These are phyloP conservation scores for Acrocephalus arundinaceus DNA, from an alignment of 2,113 vertebrate species.

Conservation along the genomic window DNA sequence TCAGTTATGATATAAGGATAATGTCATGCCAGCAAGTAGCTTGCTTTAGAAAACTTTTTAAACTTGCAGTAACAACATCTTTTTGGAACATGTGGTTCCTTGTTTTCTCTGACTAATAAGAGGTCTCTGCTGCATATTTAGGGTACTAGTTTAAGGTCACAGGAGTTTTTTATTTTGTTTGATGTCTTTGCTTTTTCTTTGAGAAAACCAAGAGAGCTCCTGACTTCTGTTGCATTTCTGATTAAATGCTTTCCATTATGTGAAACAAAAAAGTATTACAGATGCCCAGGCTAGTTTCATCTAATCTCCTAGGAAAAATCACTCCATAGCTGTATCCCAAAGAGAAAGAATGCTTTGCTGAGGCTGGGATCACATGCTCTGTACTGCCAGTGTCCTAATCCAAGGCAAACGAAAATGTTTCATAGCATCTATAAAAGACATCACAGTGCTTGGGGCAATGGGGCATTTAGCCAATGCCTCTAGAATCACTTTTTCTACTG, in stretches of 20 bases:
- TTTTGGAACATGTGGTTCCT: background rate
- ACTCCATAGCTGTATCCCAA: constrained; percentile 31
- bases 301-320: constrained; percentile 57
- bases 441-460: constrained; percentile 8
- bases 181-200: background rate
- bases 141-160: background rate
- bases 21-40: background rate
- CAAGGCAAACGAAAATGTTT: constrained; percentile 60
- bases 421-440: constrained; percentile 49
- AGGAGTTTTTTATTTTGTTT: background rate
- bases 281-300: constrained; percentile 26
- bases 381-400: constrained; percentile 43
- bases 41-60: background rate
- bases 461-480: constrained; percentile 41
- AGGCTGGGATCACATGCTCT: constrained; percentile 46
- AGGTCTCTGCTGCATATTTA: background rate
- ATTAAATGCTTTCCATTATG: constrained; percentile 49
- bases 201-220: background rate
- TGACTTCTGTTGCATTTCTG: background rate
- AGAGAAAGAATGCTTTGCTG: constrained; percentile 61
- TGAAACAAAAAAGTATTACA: constrained; percentile 13
- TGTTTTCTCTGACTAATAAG: background rate
- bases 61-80: background rate
- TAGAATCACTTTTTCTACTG: background rate
- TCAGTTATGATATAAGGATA: background rate